phyloP scores from a whole-genome alignment of 1,140 invertebrate species.

The Zaprionus ghesquierei region DNA sequence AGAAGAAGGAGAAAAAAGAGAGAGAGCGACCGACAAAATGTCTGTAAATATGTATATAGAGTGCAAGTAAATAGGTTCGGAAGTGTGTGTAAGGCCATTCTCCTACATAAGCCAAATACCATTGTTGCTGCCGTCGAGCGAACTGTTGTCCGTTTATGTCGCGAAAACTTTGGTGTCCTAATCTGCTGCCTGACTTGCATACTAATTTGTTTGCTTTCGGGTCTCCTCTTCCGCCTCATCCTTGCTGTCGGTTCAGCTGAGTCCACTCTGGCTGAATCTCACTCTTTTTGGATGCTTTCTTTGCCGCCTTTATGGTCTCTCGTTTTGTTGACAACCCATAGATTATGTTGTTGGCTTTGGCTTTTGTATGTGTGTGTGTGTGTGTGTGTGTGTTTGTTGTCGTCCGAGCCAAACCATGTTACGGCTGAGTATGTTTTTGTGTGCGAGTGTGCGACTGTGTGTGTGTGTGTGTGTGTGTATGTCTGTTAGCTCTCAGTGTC shows the following conservation, averaged over 20 bases:
- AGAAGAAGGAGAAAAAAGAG: constrained; percentile 9
- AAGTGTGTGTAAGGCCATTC: constrained; percentile 25
- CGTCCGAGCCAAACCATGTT: constrained; percentile 48
- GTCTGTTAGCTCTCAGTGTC: constrained; percentile 30
- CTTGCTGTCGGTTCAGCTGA: not conserved
- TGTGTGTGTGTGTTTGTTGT: constrained; percentile 29
- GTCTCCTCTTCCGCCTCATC: not conserved
- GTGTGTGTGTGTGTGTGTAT: constrained; percentile 13
- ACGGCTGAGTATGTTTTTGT: constrained; percentile 16
- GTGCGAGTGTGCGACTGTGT: too few relatives aligned
- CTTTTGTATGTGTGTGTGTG: constrained; percentile 51
- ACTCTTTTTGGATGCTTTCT: constrained; percentile 42
- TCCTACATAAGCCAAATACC: constrained; percentile 40
- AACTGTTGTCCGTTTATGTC: constrained; percentile 74
- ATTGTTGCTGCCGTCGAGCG: constrained; percentile 53
- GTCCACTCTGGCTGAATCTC: constrained; percentile 6
- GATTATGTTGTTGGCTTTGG: constrained; percentile 80
- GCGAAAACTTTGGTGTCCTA: constrained; percentile 81
- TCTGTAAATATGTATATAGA: constrained; percentile 25
- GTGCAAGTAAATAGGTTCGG: constrained; percentile 2
- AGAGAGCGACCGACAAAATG: constrained; percentile 17
- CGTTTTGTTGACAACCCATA: constrained; percentile 77
- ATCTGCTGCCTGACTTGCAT: constrained; percentile 79
- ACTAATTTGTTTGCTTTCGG: constrained; percentile 75
- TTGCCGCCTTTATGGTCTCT: constrained; percentile 63